Evolutionary conservation across 1,140 invertebrate species (phyloP), one percentile per base, ranked within the genome.

Genomic region (Lucilia sericata): DNA sequence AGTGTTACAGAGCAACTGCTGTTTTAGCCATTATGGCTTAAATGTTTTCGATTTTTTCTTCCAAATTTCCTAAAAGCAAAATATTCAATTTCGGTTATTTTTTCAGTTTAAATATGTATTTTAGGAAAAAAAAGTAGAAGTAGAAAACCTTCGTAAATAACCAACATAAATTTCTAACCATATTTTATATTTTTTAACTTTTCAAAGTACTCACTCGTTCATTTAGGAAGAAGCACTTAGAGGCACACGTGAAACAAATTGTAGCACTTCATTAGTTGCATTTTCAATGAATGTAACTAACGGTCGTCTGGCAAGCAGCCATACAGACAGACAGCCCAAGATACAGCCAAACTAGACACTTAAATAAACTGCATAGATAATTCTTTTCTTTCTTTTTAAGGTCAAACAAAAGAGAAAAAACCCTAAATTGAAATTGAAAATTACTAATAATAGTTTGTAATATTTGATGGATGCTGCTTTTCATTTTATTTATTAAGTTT

Each of bases 221-320:
- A 60, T 17, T 60, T 60, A 60, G 14, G 42, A 49, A 80, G 76
- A 80, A 80, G 42, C 76, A 80, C 76, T 80, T 80, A 80, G n/a
- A 51, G 76, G 76, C 76, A 80, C 76, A 80, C 76, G 76, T 80
- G 76, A 80, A 80, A 80, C 42, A 80, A 51, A 80, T 80, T 80
- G 76, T 80, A 49, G 42, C 76, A 80, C 76, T 80, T 80, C 76
- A 80, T 80, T 80, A 80, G 42, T 80, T 80, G 76, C 42, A 80
- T 80, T 80, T 49, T 21, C 42, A 13, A 49, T 80, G 76, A 30
- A 30, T 30, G 25, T 30, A 30, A 30, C 25, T 80, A 80, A 80
- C 76, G 76, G 76, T 80, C 42, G n/a, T 7, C n/a, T 21, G 9
- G 65, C 65, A 21, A n/a, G 8, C 65, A 70, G 36, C 9, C 34